Evolutionary conservation across 2,888 invertebrate genomes (phyloP), one percentile per base, ranked within the genome.

Genomic region (Dolomedes plantarius): DNA sequence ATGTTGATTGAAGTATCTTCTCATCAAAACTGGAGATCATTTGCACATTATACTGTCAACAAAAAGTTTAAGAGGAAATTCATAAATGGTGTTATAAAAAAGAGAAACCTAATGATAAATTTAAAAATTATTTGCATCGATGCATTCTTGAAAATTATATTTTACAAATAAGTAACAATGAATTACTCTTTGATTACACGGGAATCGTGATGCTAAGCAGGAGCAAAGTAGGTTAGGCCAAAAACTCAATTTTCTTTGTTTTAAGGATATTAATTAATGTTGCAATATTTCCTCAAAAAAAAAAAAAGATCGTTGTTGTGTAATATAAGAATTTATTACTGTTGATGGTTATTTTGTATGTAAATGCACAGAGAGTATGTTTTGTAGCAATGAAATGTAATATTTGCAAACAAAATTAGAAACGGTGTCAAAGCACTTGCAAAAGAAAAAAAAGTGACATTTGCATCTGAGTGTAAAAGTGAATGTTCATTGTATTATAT

Each of bases 281-380:
- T 41, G n/a, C 27, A 32, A 19, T 39, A 36, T 46, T n/a, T 31
- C 41, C 27, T 69, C n/a, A n/a, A n/a, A n/a, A n/a, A n/a, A n/a
- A n/a, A n/a, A n/a, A n/a, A 29, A 62, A 65, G 73, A 69, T 67
- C 27, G 67, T 77, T 77, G 83, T 85, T 85, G 77, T 85, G 83
- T 85, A 85, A 78, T 85, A 85, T 85, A 85, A 85, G 83, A 85
- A 77, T 85, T 85, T 85, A 85, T 77, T 77, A 85, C 77, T 85
- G 83, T 85, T 85, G 77, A 85, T 29, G 50, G 46, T 64, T 28
- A 28, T n/a, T 67, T 85, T 72, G 72, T 73, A 46, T 71, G 36
- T 85, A 7, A n/a, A 23, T 77, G 72, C 83, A 85, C 83, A 77
- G 39, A 67, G 75, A 75, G 23, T 78, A 73, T 73, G 77, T 85